phyloP scores from a whole-genome alignment of 1,140 invertebrate genomes.

The Procambarus clarkii region DNA sequence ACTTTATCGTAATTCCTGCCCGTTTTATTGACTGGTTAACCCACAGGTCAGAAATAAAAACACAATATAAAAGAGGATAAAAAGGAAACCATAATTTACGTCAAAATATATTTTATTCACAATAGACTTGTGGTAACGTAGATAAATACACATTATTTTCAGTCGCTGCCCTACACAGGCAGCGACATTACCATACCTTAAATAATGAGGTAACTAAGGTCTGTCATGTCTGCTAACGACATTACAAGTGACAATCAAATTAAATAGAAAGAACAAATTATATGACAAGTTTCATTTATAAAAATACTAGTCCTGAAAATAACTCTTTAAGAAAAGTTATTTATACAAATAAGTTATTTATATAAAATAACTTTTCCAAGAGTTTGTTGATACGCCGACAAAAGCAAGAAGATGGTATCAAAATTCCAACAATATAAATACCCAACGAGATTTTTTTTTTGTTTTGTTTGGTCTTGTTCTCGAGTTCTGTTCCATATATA shows the following conservation, averaged over 20 bases:
- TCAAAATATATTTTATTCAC: constrained; percentile 11
- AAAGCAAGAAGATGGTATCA: not conserved
- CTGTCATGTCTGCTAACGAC: not conserved
- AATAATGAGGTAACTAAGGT: not conserved
- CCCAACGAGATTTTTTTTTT: not conserved
- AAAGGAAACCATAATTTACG: not conserved
- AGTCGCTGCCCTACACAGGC: no score
- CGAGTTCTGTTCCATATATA: not conserved
- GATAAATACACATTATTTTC: not conserved
- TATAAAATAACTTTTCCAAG: not conserved
- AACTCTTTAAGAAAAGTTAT: not conserved
- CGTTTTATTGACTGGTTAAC: no score
- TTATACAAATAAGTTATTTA: not conserved
- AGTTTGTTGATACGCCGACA: not conserved
- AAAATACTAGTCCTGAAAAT: not conserved
- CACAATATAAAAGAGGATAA: not conserved
- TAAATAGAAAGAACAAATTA: not conserved
- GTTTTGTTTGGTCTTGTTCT: not conserved
- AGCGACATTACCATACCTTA: not conserved
- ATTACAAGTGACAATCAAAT: not conserved
- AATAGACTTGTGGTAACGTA: not conserved
- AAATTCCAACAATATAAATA: not conserved
- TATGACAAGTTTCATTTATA: no score
- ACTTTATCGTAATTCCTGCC: no score
- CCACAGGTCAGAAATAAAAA: no score